phyloP scores from a whole-genome alignment of 1,140 invertebrate genomes.

The Drosophila oshimai region DNA sequence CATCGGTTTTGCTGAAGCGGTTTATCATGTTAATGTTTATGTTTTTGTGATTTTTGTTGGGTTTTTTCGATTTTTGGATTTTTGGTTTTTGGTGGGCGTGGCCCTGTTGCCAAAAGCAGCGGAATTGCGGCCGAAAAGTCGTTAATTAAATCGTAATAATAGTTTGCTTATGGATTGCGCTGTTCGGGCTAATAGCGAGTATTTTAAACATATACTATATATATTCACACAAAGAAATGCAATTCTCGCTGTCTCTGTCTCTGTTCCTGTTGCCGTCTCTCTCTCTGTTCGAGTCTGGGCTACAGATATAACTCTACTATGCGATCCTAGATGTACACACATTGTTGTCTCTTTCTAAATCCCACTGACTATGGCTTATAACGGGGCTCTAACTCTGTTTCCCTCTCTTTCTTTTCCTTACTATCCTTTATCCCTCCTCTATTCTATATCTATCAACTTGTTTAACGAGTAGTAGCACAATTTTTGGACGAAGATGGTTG shows the following conservation, averaged over 20 bases:
- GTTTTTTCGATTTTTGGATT: slow-evolving; percentile 1
- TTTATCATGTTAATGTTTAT: slow-evolving; percentile 16
- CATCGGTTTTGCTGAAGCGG: slow-evolving; percentile 26
- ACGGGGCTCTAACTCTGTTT: neutral
- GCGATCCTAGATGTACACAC: slow-evolving; percentile 1
- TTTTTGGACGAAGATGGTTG: slow-evolving; percentile 79
- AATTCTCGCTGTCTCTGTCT: neutral
- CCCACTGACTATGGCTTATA: neutral
- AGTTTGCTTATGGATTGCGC: slow-evolving; percentile 19
- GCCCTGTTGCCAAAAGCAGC: slow-evolving; percentile 53
- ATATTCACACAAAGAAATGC: slow-evolving; percentile 30
- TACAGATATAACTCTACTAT: neutral
- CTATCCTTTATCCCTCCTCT: slow-evolving; percentile 8
- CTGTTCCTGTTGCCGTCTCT: slow-evolving; percentile 27
- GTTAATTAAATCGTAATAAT: slow-evolving; percentile 33
- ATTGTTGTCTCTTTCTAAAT: neutral
- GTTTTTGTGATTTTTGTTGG: slow-evolving; percentile 1
- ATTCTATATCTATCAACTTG: slow-evolving; percentile 65
- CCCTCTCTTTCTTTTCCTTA: neutral
- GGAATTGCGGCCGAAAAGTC: slow-evolving; percentile 29
- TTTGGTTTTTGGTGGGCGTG: slow-evolving; percentile 48
- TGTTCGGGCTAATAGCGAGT: slow-evolving; percentile 26
- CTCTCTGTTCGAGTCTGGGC: neutral
- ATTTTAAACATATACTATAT: slow-evolving; percentile 35
- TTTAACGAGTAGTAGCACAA: slow-evolving; percentile 79